Evolutionary conservation across 2,113 vertebrate species (phyloP).

Genomic region (Pterophyllum scalare): DNA sequence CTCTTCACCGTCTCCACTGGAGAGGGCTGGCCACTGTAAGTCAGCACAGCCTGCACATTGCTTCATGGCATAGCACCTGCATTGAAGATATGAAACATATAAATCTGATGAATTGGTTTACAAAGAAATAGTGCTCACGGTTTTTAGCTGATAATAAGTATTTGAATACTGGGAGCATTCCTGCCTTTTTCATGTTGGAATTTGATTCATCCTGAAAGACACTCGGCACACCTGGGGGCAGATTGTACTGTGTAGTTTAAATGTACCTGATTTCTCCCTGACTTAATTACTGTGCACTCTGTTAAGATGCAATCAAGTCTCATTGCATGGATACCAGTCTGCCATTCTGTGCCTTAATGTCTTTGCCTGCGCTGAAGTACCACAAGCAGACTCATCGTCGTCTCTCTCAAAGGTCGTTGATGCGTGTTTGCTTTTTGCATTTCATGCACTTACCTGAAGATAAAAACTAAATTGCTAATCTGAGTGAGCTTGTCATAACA

Average conservation of each 20-base stretch:
- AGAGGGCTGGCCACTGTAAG: constrained; percentile 98
- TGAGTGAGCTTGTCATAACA: not conserved
- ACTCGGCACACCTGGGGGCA: constrained; percentile 16
- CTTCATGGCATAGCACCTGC: not conserved
- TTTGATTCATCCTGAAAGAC: not conserved
- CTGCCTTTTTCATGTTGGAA: not conserved
- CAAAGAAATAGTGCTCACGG: not conserved
- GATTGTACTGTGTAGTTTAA: not conserved
- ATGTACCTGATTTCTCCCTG: constrained; percentile 27
- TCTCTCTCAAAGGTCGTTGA: constrained; percentile 1
- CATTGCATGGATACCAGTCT: not conserved
- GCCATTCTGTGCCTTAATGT: not conserved
- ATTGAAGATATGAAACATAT: not conserved
- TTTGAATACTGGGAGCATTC: not conserved
- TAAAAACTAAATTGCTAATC: constrained; percentile 10
- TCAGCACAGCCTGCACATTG: constrained; percentile 42
- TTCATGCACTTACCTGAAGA: constrained; percentile 2
- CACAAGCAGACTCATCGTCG: not conserved
- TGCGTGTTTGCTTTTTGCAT: constrained; percentile 18
- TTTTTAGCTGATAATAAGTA: not conserved
- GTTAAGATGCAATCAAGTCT: constrained; percentile 45
- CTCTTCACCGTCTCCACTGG: constrained; percentile 98
- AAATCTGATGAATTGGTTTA: not conserved
- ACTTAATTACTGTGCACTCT: constrained; percentile 41
- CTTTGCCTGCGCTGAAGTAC: not conserved